A percentile compares a stretch with the other conserved stretches of the same genome.
Evolutionary conservation across 2,888 invertebrate genomes (phyloP).

Genomic region (Limnephilus lunatus): DNA sequence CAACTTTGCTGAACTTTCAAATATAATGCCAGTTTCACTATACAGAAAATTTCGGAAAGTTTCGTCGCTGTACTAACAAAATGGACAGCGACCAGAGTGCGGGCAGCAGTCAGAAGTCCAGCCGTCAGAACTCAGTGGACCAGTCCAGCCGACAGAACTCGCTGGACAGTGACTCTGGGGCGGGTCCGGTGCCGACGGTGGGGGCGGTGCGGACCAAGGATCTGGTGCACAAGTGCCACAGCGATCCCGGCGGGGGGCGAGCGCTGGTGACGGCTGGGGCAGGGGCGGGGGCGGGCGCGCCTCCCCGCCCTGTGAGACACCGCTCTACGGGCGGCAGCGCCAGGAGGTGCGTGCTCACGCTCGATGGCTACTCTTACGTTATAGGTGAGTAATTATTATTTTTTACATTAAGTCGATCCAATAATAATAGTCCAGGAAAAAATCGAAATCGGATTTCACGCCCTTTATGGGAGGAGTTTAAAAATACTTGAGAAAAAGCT

Average conservation of each 20-base stretch:
- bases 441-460: too few relatives aligned
- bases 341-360: slow-evolving; percentile 88
- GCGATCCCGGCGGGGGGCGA: slow-evolving; percentile 80
- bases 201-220: slow-evolving; percentile 76
- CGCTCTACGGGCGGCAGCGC: slow-evolving; percentile 78
- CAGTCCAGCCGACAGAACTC: slow-evolving; percentile 57
- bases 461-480: too few relatives aligned
- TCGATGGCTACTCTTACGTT: slow-evolving; percentile 92
- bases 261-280: slow-evolving; percentile 68
- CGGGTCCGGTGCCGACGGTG: slow-evolving; percentile 67
- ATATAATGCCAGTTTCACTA: background rate
- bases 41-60: background rate
- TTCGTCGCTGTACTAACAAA: background rate
- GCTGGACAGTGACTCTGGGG: slow-evolving; percentile 48
- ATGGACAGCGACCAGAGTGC: slow-evolving; percentile 60
- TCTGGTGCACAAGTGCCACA: slow-evolving; percentile 83
- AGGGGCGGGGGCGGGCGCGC: slow-evolving; percentile 62
- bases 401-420: too few relatives aligned
- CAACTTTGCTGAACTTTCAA: too few relatives aligned
- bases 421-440: too few relatives aligned
- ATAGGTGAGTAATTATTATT: slow-evolving; percentile 82
- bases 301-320: slow-evolving; percentile 72
- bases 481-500: too few relatives aligned
- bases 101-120: slow-evolving; percentile 60
- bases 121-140: slow-evolving; percentile 58